Evolutionary conservation across 2,797 vertebrate species (phyloP).

Genomic region (Iguana delicatissima): DNA sequence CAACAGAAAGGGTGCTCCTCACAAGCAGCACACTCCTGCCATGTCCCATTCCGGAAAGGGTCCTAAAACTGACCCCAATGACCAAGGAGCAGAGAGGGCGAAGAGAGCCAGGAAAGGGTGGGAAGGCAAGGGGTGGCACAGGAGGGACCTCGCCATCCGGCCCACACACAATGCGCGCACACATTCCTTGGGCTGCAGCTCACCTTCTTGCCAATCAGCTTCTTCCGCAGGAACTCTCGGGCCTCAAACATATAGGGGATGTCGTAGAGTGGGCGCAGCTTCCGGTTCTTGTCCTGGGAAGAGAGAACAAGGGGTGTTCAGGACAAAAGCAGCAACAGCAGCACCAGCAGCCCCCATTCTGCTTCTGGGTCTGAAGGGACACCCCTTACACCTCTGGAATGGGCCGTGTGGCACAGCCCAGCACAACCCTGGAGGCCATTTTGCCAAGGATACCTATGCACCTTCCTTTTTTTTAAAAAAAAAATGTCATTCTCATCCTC

Average conservation of each 20-base stretch:
- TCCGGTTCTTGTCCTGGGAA: constrained; percentile 94
- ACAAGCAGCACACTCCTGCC: too few relatives aligned
- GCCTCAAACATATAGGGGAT: constrained; percentile 99
- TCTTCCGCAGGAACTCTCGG: constrained; percentile 97
- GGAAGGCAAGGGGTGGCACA: background rate
- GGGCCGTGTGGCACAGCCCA: background rate
- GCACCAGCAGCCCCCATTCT: background rate
- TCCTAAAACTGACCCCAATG: too few relatives aligned
- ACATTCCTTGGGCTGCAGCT: rapidly evolving
- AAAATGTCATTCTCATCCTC: too few relatives aligned
- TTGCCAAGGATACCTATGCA: too few relatives aligned
- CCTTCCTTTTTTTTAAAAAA: too few relatives aligned
- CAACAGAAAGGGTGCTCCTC: too few relatives aligned
- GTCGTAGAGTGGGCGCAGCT: constrained; percentile 96
- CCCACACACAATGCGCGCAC: background rate
- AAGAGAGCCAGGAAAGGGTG: background rate
- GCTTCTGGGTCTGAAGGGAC: background rate
- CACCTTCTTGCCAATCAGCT: constrained; percentile 98
- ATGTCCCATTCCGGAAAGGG: background rate
- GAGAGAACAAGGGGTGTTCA: background rate
- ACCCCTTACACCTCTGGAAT: background rate
- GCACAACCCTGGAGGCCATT: too few relatives aligned
- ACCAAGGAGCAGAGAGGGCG: background rate
- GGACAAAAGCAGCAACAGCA: too few relatives aligned
- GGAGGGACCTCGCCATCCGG: rapidly evolving